Evolutionary conservation across 2,888 invertebrate species (phyloP), one percentile per base, ranked within the genome.

Genomic region (Eutolmus rufibarbis): DNA sequence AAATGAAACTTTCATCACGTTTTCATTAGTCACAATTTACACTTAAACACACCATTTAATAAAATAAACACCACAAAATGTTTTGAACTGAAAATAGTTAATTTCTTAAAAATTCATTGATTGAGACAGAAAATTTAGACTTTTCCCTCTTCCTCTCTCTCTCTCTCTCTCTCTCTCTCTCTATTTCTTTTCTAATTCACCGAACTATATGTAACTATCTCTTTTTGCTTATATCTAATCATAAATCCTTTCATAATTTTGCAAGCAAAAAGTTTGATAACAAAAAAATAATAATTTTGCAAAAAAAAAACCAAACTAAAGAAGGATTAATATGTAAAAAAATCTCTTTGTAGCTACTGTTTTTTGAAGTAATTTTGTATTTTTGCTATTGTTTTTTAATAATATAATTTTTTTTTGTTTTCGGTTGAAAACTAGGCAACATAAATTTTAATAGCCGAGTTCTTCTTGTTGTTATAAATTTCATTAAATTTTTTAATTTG

Each of bases 91-190:
- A 66, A 28, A 66, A 66, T 66, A 66, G 66, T 66, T 66, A 66
- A 66, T 66, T 66, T 66, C 28, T 66, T 66, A 66, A 28, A 78
- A 78, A 19, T 78, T 78, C 46, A 78, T 46, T 40, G 23, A 37
- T 78, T 46, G n/a, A 43, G 31, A 51, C 87, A 87, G 86, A 88
- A 74, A 85, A 86, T 88, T 82, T 37, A 86, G 81, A 87, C 77
- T 86, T 82, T 46, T 88, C 76, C 77, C 74, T 86, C 74, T 77
- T 82, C 74, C 81, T 51, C 57, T 87, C 87, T 88, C 23, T 88
- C 46, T 84, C 16, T 28, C 57, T 76, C 37, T 88, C 14, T 82
- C 51, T 40, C 40, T 40, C 40, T 40, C 12, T 85, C 79, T 87
- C 81, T 87, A 74, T 56, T 57, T 87, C 84, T 51, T 46, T 87